A percentile compares a stretch with the other conserved stretches of the same genome.
Conservation (phyloP, 1,140 invertebrate species). For the Zaprionus africanus region DNA sequence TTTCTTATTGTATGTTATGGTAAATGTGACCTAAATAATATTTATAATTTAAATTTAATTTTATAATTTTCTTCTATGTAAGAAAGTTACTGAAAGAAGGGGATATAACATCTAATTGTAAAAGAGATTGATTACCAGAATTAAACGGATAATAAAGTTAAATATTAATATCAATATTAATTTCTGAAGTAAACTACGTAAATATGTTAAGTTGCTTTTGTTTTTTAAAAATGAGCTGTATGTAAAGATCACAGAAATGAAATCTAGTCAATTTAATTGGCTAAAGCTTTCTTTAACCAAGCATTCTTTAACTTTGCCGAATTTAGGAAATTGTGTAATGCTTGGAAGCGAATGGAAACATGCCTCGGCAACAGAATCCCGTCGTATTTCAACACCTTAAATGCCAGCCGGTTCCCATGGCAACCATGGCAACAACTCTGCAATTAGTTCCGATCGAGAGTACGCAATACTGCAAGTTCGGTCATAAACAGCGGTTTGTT, state of each 20-base stretch:
- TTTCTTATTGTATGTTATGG: no score
- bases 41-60: no score
- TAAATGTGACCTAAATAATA: no score
- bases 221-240: no score
- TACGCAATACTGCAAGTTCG: conserved; percentile 26
- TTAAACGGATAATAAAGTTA: background rate
- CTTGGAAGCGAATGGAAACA: background rate
- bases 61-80: no score
- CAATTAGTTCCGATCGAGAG: conserved; percentile 52
- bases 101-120: no score
- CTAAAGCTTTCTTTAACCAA: background rate
- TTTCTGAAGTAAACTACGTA: background rate
- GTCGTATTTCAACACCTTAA: conserved; percentile 36
- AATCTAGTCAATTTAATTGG: no score
- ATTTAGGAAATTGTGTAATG: conserved; percentile 1
- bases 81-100: no score
- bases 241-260: no score
- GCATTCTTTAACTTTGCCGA: background rate
- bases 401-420: conserved; percentile 34
- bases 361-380: conserved; percentile 23
- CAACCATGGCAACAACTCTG: background rate
- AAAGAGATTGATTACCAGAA: no score
- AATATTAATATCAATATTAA: background rate
- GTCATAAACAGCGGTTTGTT: conserved; percentile 62
- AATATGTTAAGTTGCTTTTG: no score